Conservation (phyloP, 2,888 invertebrate species). For the Gastrophysa polygoni region DNA sequence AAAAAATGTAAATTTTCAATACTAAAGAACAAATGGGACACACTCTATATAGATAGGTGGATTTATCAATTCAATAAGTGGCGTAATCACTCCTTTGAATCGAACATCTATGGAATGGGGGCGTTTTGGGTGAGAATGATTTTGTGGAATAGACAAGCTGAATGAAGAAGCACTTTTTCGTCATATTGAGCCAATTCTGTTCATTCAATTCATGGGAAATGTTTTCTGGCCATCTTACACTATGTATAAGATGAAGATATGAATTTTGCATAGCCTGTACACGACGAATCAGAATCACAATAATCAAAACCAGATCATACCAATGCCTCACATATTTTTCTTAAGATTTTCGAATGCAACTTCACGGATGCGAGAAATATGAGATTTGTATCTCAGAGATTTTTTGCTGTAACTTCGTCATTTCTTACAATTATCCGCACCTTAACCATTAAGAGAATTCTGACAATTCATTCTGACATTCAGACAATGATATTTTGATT, state of each 20-base stretch:
- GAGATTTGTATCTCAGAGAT: not conserved
- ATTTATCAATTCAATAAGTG: no score
- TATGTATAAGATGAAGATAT: not conserved
- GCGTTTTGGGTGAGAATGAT: no score
- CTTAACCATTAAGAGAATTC: not conserved
- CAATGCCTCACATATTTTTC: not conserved
- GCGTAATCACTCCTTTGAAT: no score
- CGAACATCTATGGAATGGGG: no score
- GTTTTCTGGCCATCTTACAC: not conserved
- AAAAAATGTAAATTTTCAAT: no score
- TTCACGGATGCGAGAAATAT: not conserved
- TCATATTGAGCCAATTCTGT: conserved; percentile 1
- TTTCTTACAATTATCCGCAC: not conserved
- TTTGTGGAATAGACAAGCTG: conserved; percentile 4
- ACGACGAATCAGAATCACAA: not conserved
- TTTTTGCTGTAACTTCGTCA: not conserved
- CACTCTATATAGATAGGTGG: no score
- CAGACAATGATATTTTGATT: not conserved
- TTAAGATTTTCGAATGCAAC: not conserved
- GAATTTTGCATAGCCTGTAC: not conserved
- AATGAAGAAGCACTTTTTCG: not conserved
- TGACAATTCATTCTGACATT: not conserved
- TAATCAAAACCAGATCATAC: not conserved
- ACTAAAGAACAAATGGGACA: no score
- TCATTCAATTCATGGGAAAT: not conserved